Evolutionary conservation across 2,888 invertebrate species (phyloP).

Genomic region (Crocallis elinguaria): DNA sequence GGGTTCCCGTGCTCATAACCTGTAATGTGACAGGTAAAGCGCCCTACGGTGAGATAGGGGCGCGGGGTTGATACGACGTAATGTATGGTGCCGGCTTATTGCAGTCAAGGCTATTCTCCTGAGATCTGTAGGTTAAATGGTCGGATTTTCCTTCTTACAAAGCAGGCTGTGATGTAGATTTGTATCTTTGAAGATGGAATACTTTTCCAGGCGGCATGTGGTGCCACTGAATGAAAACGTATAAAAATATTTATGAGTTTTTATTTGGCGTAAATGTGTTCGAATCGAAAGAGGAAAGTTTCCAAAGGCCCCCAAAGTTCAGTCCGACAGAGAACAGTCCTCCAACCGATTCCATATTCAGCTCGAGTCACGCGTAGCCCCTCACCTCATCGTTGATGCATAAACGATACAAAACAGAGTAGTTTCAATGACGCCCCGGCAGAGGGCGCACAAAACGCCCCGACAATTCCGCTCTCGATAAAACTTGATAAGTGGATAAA

Average conservation of each 20-base stretch:
- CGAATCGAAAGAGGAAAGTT: not conserved
- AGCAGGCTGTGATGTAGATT: slow-evolving; percentile 10
- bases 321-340: not conserved
- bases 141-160: slow-evolving; percentile 10
- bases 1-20: slow-evolving; percentile 35
- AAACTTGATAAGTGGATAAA: slow-evolving; percentile 76
- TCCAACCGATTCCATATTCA: not conserved
- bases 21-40: slow-evolving; percentile 41
- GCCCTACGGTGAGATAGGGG: slow-evolving; percentile 21
- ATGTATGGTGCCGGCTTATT: slow-evolving; percentile 21
- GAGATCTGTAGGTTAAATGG: slow-evolving; percentile 20
- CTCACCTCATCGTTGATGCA: slow-evolving; percentile 21
- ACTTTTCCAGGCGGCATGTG: not conserved
- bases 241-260: no score
- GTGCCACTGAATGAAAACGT: not conserved
- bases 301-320: not conserved
- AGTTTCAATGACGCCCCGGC: slow-evolving; percentile 28
- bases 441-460: slow-evolving; percentile 26
- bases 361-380: slow-evolving; percentile 2
- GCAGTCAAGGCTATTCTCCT: slow-evolving; percentile 6
- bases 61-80: slow-evolving; percentile 11
- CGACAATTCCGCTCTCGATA: slow-evolving; percentile 44
- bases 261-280: not conserved
- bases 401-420: slow-evolving; percentile 32
- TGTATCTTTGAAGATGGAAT: slow-evolving; percentile 6